phyloP scores from a whole-genome alignment of 2,113 vertebrate genomes.

The Xiphorhynchus elegans region DNA sequence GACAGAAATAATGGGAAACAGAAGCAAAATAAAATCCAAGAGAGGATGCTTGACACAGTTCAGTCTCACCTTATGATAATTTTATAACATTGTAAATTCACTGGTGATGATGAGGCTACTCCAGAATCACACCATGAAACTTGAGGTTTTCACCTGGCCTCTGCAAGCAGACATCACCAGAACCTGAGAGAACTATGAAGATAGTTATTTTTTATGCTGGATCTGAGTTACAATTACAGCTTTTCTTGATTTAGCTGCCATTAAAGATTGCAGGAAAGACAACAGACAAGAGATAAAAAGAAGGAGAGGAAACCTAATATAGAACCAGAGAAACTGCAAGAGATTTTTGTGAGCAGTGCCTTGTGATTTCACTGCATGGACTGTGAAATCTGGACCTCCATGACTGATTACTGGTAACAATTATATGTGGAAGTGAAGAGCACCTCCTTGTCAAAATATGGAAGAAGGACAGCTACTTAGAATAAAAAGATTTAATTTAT shows the following conservation, averaged over 20 bases:
- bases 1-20: not conserved
- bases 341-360: not conserved
- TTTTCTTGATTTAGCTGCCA: not conserved
- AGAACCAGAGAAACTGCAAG: not conserved
- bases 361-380: not conserved
- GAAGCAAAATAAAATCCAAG: not conserved
- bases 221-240: not conserved
- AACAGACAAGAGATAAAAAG: not conserved
- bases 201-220: accelerated
- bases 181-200: not conserved
- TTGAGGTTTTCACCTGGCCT: not conserved
- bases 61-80: not conserved
- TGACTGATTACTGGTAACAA: accelerated
- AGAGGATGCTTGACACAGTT: not conserved
- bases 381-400: accelerated
- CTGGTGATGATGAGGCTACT: not conserved
- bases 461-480: not conserved
- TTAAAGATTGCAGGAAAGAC: not conserved
- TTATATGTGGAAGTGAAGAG: not conserved
- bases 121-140: not conserved
- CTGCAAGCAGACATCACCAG: not conserved
- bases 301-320: not conserved
- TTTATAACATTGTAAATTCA: not conserved
- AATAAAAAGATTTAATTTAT: not conserved
- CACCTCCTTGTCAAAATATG: not conserved